A percentile compares a stretch with the other conserved stretches of the same genome.
These are phyloP conservation scores for Palloptera scutellata DNA, from an alignment of 2,888 invertebrate genomes.

Conservation along the genomic window DNA sequence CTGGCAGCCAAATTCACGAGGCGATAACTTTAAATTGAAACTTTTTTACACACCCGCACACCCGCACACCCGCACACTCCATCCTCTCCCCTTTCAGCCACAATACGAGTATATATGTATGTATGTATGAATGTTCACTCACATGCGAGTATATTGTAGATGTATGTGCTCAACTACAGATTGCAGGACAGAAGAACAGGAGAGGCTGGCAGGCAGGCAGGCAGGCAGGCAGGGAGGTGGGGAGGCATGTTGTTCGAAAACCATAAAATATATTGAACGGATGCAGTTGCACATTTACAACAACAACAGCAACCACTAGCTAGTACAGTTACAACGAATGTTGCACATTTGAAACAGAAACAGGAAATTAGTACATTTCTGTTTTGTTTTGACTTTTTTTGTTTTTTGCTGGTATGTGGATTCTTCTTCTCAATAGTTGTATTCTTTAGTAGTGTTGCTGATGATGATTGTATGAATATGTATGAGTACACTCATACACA, in stretches of 20 bases:
- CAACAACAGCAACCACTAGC: background rate
- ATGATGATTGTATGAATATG: background rate
- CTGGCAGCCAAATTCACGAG: slow-evolving; percentile 15
- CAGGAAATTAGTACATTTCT: slow-evolving; percentile 4
- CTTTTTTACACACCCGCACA: background rate
- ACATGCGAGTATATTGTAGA: background rate
- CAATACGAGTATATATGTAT: background rate
- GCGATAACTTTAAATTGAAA: slow-evolving; percentile 32
- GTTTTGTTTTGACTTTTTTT: background rate
- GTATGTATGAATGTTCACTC: background rate
- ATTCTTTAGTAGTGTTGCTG: background rate
- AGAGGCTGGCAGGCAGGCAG: too few relatives aligned
- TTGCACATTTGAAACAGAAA: slow-evolving; percentile 1
- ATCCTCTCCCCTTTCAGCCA: background rate
- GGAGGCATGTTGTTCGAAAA: background rate
- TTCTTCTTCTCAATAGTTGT: background rate
- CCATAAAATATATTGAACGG: slow-evolving; percentile 4
- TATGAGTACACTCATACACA: background rate
- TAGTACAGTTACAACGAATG: background rate
- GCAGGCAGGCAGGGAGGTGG: too few relatives aligned
- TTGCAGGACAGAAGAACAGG: too few relatives aligned
- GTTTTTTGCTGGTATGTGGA: too few relatives aligned
- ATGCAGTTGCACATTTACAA: slow-evolving; percentile 1
- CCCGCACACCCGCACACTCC: too few relatives aligned
- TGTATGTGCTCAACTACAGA: too few relatives aligned